Evolutionary conservation across 2,113 vertebrate species (phyloP).

Genomic region (Psophia crepitans): DNA sequence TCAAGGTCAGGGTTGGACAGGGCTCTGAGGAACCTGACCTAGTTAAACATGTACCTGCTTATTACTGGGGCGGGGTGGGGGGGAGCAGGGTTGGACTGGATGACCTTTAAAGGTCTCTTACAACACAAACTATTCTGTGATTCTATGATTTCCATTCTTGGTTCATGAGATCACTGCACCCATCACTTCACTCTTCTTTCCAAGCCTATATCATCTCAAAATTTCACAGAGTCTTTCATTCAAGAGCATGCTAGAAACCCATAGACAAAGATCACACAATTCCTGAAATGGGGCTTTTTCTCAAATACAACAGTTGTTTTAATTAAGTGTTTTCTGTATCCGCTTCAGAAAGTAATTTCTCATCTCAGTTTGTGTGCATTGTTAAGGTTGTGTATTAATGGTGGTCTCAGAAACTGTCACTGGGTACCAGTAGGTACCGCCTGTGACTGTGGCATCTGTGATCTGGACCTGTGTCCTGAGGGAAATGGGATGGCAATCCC

Average conservation of each 20-base stretch:
- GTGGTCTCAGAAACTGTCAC: neutral
- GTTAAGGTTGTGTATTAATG: neutral
- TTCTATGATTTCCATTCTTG: neutral
- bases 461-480: neutral
- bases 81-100: neutral
- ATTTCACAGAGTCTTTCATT: neutral
- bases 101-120: neutral
- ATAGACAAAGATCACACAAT: too few species aligned
- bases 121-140: neutral
- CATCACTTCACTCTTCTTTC: neutral
- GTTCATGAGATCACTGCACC: neutral
- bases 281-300: neutral
- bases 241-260: neutral
- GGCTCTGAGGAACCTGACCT: neutral
- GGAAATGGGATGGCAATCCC: neutral
- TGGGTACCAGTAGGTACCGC: neutral
- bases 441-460: neutral
- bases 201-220: neutral
- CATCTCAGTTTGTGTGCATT: neutral
- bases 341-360: neutral
- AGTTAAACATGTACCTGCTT: neutral
- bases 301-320: neutral
- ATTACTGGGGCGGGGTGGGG: too few species aligned
- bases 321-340: neutral
- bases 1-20: neutral